Evolutionary conservation across 2,888 invertebrate genomes (phyloP).

Genomic region (Oxyscelio sp.): DNA sequence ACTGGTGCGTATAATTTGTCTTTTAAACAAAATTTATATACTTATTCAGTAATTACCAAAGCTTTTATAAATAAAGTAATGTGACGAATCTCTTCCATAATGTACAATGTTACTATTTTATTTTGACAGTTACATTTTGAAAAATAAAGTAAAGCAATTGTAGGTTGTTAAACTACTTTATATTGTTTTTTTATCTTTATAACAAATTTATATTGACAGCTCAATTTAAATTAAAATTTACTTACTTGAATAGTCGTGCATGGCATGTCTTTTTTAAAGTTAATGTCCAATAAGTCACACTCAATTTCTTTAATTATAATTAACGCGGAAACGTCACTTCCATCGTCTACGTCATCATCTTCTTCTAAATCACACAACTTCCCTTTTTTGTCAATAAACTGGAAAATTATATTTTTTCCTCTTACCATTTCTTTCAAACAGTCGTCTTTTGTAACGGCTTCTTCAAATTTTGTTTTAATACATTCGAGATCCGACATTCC

Average conservation of each 20-base stretch:
- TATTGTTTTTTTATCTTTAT: no score
- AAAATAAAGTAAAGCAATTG: no score
- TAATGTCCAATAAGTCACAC: not conserved
- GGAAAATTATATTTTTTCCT: slow-evolving; percentile 1
- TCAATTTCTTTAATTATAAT: not conserved
- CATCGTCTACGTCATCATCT: slow-evolving; percentile 4
- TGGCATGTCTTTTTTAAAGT: not conserved
- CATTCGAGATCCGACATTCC: slow-evolving; percentile 6
- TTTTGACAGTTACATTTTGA: no score
- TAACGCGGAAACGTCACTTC: slow-evolving; percentile 2
- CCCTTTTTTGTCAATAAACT: not conserved
- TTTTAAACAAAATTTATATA: no score
- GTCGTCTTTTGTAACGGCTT: not conserved
- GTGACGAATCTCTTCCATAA: no score
- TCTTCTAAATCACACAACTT: slow-evolving; percentile 6
- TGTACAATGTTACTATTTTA: no score
- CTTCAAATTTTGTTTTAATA: slow-evolving; percentile 4
- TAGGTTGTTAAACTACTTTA: no score
- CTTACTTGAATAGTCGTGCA: slow-evolving; percentile 6
- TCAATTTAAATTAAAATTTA: not conserved
- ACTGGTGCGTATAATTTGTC: no score
- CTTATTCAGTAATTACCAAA: no score
- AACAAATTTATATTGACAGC: no score
- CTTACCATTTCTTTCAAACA: not conserved
- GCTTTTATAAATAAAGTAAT: no score